Percentiles rank a stretch among this genome's conserved stretches.
Conservation (phyloP, 2,888 invertebrate genomes). For the Nemurella pictetii region DNA sequence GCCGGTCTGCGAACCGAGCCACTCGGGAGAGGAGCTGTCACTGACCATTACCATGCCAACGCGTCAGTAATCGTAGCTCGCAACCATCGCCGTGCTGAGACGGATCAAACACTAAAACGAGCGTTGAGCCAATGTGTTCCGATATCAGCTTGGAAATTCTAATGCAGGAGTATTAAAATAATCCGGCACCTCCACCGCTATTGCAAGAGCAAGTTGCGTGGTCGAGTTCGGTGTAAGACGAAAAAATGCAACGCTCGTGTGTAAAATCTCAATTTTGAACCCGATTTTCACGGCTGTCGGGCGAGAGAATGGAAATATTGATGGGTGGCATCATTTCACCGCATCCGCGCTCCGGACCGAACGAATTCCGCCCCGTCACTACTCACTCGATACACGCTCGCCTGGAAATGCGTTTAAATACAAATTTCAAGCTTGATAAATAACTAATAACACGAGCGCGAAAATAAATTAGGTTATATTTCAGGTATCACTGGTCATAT, state of each 20-base stretch:
- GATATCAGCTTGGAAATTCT: too few relatives aligned
- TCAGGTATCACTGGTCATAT: neutral
- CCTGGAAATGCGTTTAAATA: constrained; percentile 19
- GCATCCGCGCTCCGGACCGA: neutral
- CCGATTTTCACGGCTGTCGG: constrained; percentile 1
- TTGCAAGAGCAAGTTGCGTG: neutral
- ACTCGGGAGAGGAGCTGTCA: neutral
- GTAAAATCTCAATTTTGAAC: constrained; percentile 15
- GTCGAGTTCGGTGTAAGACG: neutral
- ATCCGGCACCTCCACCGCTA: neutral
- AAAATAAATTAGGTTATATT: constrained; percentile 12
- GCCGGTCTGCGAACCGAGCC: neutral
- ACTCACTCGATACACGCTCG: neutral
- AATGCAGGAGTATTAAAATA: too few relatives aligned
- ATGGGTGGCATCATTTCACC: constrained; percentile 15
- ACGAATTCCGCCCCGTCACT: neutral
- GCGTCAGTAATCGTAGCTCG: neutral
- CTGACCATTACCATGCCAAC: neutral
- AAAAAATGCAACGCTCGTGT: neutral
- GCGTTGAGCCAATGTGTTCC: neutral
- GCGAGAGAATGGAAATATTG: constrained; percentile 12
- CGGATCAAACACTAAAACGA: neutral
- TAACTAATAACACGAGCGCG: neutral
- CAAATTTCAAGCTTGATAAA: constrained; percentile 20
- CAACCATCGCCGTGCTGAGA: neutral